Evolutionary conservation across 2,797 vertebrate species (phyloP).

Genomic region (Erpetoichthys calabaricus): DNA sequence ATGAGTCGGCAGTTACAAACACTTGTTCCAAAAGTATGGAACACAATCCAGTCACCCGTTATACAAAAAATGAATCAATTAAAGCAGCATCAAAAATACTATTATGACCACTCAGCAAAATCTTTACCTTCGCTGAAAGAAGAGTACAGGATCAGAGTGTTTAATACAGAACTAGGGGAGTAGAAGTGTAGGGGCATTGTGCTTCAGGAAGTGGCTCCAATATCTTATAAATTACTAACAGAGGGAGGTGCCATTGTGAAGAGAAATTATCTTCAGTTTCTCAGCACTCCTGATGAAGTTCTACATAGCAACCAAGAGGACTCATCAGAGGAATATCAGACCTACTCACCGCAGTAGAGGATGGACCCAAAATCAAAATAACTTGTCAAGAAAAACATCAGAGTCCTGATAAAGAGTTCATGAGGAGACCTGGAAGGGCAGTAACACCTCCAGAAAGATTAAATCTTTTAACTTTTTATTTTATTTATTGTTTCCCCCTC

Average conservation of each 20-base stretch:
- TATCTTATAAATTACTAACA: background rate
- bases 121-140: background rate
- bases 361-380: too few species aligned
- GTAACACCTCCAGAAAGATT: too few species aligned
- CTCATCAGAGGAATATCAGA: too few species aligned
- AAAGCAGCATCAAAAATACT: background rate
- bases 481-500: too few species aligned
- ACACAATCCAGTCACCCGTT: background rate
- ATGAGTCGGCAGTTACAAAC: background rate
- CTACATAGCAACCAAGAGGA: too few species aligned
- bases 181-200: background rate
- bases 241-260: background rate
- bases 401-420: too few species aligned
- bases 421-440: too few species aligned
- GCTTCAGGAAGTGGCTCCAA: background rate
- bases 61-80: background rate
- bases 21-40: background rate
- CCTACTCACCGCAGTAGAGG: too few species aligned
- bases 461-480: too few species aligned
- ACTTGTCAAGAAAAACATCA: too few species aligned
- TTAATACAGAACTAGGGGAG: background rate
- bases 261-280: background rate
- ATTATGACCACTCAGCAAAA: constrained; percentile 1
- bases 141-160: background rate
- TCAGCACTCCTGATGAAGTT: too few species aligned